Evolutionary conservation across 92 coral and sea anemone genomes (phyloP), one percentile per base, ranked within the genome.

Genomic region (Isaurus tuberculatus): DNA sequence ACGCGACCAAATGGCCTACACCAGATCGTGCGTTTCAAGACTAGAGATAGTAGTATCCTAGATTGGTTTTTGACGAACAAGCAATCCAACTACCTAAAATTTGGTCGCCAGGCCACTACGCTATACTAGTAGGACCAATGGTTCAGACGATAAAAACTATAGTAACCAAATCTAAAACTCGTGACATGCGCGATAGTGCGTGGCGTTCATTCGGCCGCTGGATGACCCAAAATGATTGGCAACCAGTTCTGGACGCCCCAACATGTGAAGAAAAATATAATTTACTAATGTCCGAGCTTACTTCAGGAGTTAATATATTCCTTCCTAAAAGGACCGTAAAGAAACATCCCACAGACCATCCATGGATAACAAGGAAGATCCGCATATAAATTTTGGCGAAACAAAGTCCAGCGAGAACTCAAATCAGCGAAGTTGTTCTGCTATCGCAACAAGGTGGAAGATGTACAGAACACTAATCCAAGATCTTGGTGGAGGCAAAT

Each of bases 151-250:
- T 29, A 34, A 51, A 31, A 32, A 65, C 46, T 25, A 51, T 44
- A 46, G 69, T n/a, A 9, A 46, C 42, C 51, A 89, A 85, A 67
- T 5, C 37, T 1, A 73, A 55, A 26, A 40, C 33, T 14, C 79
- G 90, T 32, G 90, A 87, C 55, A 81, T 69, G 75, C 83, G 87
- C 4, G 87, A 89, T 25, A 89, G 87, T 55, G 83, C 84, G 58
- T 89, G 92, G 92, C 90, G 90, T 30, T 79, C 92, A 15, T 36
- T 89, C 20, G 89, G 81, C 23, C 86, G 94, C 0, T 87, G 86
- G 91, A 61, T 90, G 1, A 83, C 80, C 37, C 68, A 87, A 32
- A 90, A 74, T 79, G 91, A 87, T 65, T 90, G 94, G 86, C 15
- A 75, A 3, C 42, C 61, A 17, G 32, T 87, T 33, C 48, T 75